Evolutionary conservation across 2,113 vertebrate species (phyloP).

Genomic region (Cavia aperea): DNA sequence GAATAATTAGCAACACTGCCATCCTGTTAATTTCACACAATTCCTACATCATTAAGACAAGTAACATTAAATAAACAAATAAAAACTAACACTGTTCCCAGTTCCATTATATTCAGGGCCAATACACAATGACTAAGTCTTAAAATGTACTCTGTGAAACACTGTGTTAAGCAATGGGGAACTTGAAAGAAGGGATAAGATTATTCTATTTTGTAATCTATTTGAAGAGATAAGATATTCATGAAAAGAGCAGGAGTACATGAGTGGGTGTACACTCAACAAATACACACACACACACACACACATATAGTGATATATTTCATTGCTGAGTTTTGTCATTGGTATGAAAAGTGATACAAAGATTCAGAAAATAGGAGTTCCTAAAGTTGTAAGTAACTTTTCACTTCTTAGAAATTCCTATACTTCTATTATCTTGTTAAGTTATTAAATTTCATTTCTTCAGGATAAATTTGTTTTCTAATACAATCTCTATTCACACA

Average conservation of each 20-base stretch:
- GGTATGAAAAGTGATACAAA: not conserved
- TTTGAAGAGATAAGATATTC: not conserved
- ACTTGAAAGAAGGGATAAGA: not conserved
- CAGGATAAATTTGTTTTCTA: not conserved
- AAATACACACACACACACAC: not conserved
- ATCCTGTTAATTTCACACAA: not conserved
- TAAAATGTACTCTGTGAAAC: not conserved
- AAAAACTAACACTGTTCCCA: not conserved
- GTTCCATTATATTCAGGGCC: not conserved
- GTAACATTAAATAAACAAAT: not conserved
- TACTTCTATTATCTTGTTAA: not conserved
- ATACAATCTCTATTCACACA: not conserved
- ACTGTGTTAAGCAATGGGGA: not conserved
- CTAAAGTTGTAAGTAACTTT: not conserved
- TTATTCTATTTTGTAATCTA: not conserved
- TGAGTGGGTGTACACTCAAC: not conserved
- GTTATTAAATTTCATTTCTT: slow-evolving; percentile 30
- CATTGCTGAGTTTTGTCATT: not conserved
- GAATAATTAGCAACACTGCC: not conserved
- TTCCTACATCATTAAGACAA: not conserved
- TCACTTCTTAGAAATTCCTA: not conserved
- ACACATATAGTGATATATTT: not conserved
- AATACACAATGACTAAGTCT: not conserved
- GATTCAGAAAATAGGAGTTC: slow-evolving; percentile 13
- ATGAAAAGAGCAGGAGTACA: not conserved